Percentiles rank a stretch among this genome's conserved stretches.
Conservation (phyloP, 2,888 invertebrate species). For the Xestia xanthographa region DNA sequence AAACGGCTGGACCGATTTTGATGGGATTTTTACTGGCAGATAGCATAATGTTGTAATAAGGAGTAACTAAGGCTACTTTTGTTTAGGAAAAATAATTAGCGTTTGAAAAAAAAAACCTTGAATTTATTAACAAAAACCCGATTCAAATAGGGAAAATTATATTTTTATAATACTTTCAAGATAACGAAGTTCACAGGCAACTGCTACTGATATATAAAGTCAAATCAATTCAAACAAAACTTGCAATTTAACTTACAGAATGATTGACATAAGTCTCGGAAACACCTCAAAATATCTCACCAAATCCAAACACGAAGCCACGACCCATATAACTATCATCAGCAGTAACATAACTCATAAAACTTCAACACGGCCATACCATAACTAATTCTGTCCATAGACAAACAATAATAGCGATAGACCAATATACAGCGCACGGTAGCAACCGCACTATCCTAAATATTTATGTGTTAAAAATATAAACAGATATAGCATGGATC, state of each 20-base stretch:
- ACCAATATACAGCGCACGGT: conserved; percentile 60
- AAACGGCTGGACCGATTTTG: background rate
- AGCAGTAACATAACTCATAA: conserved; percentile 64
- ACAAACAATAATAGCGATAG: conserved; percentile 66
- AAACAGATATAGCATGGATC: conserved; percentile 62
- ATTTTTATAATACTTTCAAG: background rate
- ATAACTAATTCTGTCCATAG: conserved; percentile 64
- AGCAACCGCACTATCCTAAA: conserved; percentile 71
- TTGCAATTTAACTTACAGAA: background rate
- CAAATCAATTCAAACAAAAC: background rate
- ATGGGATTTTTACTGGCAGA: too few species aligned
- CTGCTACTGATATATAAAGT: background rate
- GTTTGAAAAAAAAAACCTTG: background rate
- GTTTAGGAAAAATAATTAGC: background rate
- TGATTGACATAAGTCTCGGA: conserved; percentile 4
- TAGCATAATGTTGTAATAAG: too few species aligned
- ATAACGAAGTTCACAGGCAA: background rate
- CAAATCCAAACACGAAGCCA: background rate
- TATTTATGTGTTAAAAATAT: conserved; percentile 82
- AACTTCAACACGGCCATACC: conserved; percentile 69
- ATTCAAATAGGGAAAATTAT: background rate
- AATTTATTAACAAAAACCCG: background rate
- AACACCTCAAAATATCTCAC: background rate
- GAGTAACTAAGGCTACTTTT: background rate
- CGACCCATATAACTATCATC: conserved; percentile 44